Conservation (phyloP, 2,113 vertebrate genomes). For the Callipepla squamata region DNA sequence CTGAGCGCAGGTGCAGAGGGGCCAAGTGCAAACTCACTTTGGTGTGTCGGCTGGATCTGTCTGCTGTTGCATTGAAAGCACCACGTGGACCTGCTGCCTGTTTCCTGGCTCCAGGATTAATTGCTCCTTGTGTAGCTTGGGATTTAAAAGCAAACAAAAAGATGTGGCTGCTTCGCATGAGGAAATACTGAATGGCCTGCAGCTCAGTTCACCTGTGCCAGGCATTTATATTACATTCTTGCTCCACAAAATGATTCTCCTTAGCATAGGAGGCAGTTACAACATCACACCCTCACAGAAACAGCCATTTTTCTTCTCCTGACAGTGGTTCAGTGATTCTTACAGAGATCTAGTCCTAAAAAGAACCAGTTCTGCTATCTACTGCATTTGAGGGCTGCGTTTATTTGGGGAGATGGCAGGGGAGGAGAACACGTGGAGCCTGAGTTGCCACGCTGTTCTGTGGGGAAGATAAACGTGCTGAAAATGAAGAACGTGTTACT, state of each 20-base stretch:
- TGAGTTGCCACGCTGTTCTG: rapidly evolving
- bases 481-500: background rate
- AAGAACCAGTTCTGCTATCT: background rate
- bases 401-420: background rate
- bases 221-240: background rate
- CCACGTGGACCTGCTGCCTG: rapidly evolving
- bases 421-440: background rate
- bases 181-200: background rate
- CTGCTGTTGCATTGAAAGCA: background rate
- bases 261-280: background rate
- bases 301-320: background rate
- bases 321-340: background rate
- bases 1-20: background rate
- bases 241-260: background rate
- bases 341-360: background rate
- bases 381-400: background rate
- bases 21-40: background rate
- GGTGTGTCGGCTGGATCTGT: background rate
- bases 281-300: background rate
- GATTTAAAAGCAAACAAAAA: background rate
- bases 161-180: rapidly evolving
- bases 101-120: background rate
- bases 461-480: background rate
- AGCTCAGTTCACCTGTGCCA: background rate
- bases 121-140: background rate